These are phyloP conservation scores for Scylla paramamosain DNA, from an alignment of 1,140 invertebrate genomes.

Conservation along the genomic window DNA sequence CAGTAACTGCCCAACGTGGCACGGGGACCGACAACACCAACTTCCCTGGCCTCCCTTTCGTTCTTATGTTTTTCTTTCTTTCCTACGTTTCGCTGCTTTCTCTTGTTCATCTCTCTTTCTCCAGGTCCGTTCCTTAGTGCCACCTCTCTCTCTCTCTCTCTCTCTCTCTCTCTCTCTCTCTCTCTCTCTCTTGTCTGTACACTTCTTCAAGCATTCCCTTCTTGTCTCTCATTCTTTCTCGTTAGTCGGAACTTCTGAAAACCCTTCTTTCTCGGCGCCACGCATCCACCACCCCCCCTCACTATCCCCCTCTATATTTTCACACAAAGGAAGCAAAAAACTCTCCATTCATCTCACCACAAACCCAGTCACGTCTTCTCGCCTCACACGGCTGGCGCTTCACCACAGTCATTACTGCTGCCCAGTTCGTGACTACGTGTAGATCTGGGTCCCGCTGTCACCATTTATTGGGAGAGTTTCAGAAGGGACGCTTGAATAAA, in stretches of 20 bases:
- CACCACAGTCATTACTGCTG: too few relatives aligned
- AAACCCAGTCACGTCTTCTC: too few relatives aligned
- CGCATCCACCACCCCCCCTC: neutral
- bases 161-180: constrained; percentile 51
- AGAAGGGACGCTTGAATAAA: too few relatives aligned
- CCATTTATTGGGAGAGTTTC: too few relatives aligned
- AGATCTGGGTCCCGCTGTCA: too few relatives aligned
- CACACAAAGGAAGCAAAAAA: too few relatives aligned
- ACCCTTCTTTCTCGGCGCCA: neutral
- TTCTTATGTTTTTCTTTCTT: constrained; percentile 1
- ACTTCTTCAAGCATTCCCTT: neutral
- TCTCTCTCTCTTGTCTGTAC: constrained; percentile 50
- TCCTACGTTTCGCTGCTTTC: neutral
- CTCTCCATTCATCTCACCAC: too few relatives aligned
- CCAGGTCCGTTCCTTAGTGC: too few relatives aligned
- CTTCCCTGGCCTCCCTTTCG: neutral
- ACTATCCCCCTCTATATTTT: neutral
- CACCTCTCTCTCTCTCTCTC: constrained; percentile 33
- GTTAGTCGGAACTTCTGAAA: neutral
- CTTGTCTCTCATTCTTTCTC: constrained; percentile 12
- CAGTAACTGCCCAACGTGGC: too few relatives aligned
- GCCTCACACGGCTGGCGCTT: too few relatives aligned
- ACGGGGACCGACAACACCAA: too few relatives aligned
- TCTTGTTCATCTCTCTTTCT: neutral
- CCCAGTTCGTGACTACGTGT: too few relatives aligned